A percentile compares a stretch with the other conserved stretches of the same genome.
phyloP scores from a whole-genome alignment of 2,888 invertebrate species.

The Steinernema carpocapsae region DNA sequence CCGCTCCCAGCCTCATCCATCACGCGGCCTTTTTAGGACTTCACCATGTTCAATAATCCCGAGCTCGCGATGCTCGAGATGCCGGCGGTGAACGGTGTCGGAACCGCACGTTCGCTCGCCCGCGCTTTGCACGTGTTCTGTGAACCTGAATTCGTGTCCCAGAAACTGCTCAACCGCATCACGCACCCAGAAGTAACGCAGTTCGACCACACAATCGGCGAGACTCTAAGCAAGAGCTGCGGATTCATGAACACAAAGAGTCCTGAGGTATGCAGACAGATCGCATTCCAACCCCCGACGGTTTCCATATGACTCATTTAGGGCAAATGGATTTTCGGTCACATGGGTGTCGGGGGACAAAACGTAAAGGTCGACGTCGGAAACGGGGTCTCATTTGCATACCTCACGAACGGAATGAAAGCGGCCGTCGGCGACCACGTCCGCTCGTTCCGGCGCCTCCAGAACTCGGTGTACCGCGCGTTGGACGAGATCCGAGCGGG shows the following conservation, averaged over 20 bases:
- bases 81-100: slow-evolving; percentile 33
- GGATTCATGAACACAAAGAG: slow-evolving; percentile 27
- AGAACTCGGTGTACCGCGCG: slow-evolving; percentile 18
- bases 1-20: not conserved
- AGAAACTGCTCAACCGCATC: slow-evolving; percentile 16
- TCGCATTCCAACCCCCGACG: not conserved
- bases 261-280: slow-evolving; percentile 14
- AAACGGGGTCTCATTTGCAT: slow-evolving; percentile 34
- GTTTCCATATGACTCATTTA: not conserved
- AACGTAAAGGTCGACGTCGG: slow-evolving; percentile 32
- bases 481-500: slow-evolving; percentile 2
- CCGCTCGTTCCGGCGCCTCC: slow-evolving; percentile 17
- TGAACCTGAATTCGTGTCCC: slow-evolving; percentile 11
- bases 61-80: slow-evolving; percentile 29
- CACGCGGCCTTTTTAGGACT: not conserved
- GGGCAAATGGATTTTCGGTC: slow-evolving; percentile 34
- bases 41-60: slow-evolving; percentile 36
- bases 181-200: slow-evolving; percentile 10
- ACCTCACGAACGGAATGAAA: slow-evolving; percentile 28
- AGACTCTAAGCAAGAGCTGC: slow-evolving; percentile 18
- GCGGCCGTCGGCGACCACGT: slow-evolving; percentile 30
- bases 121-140: slow-evolving; percentile 14
- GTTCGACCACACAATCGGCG: slow-evolving; percentile 28
- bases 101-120: slow-evolving; percentile 17
- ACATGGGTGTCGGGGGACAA: slow-evolving; percentile 27